Percentiles rank a stretch among this genome's conserved stretches.
These are phyloP conservation scores for Pandion haliaetus DNA, from an alignment of 2,113 vertebrate genomes.

Conservation along the genomic window DNA sequence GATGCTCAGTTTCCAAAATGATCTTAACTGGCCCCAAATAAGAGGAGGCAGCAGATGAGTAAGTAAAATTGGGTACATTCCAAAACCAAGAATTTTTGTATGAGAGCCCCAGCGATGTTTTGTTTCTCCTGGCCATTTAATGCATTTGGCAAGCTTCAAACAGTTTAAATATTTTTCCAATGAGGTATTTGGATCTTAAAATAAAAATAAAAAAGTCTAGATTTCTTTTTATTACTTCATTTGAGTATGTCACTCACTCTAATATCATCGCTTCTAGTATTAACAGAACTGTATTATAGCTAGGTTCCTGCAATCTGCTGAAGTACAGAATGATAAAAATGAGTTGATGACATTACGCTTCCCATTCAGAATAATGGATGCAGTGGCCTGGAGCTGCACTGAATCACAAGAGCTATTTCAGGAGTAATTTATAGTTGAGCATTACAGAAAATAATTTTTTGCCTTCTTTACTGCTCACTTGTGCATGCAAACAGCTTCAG, in stretches of 20 bases:
- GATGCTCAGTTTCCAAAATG: not conserved
- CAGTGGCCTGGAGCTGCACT: not conserved
- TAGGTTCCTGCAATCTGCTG: not conserved
- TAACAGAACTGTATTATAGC: not conserved
- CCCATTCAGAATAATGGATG: not conserved
- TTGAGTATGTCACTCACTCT: not conserved
- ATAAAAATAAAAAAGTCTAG: not conserved
- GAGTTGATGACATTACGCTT: not conserved
- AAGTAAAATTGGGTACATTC: not conserved
- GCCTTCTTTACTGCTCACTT: not conserved
- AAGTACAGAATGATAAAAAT: not conserved
- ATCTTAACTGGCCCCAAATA: slow-evolving; percentile 4
- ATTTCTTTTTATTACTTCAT: not conserved
- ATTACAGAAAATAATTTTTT: not conserved
- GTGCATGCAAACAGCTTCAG: not conserved
- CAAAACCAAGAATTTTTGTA: not conserved
- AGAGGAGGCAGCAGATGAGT: not conserved
- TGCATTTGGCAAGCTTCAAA: slow-evolving; percentile 43
- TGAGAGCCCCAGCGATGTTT: not conserved
- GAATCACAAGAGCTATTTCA: not conserved
- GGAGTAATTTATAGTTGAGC: not conserved
- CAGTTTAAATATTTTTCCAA: slow-evolving; percentile 43
- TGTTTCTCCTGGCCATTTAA: slow-evolving; percentile 33
- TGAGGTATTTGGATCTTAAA: slow-evolving; percentile 32
- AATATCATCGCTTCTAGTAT: not conserved